phyloP scores from a whole-genome alignment of 2,888 invertebrate genomes.

The Dryobota labecula region DNA sequence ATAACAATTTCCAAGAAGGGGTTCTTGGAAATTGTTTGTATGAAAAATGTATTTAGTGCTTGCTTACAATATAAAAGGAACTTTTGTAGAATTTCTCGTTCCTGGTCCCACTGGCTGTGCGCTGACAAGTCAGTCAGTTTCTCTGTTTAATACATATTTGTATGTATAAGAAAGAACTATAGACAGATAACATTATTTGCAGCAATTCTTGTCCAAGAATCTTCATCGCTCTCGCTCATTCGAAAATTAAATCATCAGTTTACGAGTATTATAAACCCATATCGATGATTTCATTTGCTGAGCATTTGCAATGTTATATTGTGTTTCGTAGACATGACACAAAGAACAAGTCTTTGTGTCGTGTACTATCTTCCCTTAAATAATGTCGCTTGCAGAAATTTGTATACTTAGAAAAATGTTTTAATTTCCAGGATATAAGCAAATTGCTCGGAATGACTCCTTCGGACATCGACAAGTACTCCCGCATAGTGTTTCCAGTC shows the following conservation, averaged over 20 bases:
- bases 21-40: no score
- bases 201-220: neutral
- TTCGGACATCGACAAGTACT: slow-evolving; percentile 99
- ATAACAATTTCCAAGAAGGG: neutral
- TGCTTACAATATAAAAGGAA: neutral
- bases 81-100: neutral
- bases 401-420: slow-evolving; percentile 35
- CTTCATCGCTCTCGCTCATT: neutral
- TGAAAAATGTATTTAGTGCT: no score
- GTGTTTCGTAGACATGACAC: neutral
- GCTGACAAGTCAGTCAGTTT: neutral
- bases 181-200: neutral
- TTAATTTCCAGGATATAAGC: slow-evolving; percentile 93
- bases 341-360: no score
- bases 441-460: slow-evolving; percentile 98
- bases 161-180: neutral
- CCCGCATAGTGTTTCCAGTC: slow-evolving; percentile 99
- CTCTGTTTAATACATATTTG: neutral
- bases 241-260: neutral
- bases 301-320: slow-evolving; percentile 25
- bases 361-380: neutral
- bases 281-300: slow-evolving; percentile 1
- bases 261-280: neutral
- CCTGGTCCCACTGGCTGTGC: neutral
- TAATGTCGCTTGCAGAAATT: slow-evolving; percentile 9